These are phyloP conservation scores for Grapholita molesta DNA, from an alignment of 1,140 invertebrate genomes.

Conservation along the genomic window DNA sequence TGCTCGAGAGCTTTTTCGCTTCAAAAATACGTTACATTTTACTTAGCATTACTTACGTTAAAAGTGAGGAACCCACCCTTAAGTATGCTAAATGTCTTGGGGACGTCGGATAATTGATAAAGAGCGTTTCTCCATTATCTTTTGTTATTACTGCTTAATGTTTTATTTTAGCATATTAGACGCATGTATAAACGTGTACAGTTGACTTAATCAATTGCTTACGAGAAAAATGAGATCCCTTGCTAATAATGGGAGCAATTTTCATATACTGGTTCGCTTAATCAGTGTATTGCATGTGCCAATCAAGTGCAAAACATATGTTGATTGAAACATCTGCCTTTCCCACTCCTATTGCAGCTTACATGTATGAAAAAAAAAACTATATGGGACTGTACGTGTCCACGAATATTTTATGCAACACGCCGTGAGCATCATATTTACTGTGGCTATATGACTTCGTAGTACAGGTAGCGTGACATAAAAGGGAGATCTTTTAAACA, in stretches of 20 bases:
- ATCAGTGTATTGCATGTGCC: too few species aligned
- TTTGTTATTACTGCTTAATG: background rate
- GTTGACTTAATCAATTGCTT: too few species aligned
- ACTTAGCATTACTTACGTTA: background rate
- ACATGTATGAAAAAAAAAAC: background rate
- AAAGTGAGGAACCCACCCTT: background rate
- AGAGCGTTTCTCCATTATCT: background rate
- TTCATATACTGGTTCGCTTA: too few species aligned
- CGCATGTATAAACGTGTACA: background rate
- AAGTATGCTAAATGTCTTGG: background rate
- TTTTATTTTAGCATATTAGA: background rate
- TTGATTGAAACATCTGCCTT: background rate
- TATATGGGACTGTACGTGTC: constrained; percentile 1
- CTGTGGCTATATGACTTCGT: background rate
- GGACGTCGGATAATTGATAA: background rate
- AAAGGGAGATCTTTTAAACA: background rate
- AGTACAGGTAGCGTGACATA: background rate
- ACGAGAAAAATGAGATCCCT: too few species aligned
- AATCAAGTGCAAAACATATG: background rate
- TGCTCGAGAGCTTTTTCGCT: constrained; percentile 30
- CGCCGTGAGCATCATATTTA: background rate
- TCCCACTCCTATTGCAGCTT: background rate
- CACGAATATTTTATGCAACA: constrained; percentile 22
- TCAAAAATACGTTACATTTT: constrained; percentile 19
- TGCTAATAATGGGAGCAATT: too few species aligned